These are phyloP conservation scores for Ictalurus punctatus DNA, from an alignment of 2,113 vertebrate genomes.

Conservation along the genomic window DNA sequence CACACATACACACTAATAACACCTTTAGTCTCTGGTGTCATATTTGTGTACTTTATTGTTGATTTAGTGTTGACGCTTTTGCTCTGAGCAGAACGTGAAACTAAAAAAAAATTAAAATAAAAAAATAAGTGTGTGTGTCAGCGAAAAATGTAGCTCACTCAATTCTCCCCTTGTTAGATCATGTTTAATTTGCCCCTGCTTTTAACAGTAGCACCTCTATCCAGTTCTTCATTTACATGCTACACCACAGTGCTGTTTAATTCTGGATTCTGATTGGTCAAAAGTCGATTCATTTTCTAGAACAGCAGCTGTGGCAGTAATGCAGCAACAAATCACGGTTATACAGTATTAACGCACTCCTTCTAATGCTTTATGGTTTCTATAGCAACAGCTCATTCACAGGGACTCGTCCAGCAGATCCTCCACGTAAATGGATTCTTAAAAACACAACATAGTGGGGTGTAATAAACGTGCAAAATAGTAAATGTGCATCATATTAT, in stretches of 20 bases:
- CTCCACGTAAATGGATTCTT: neutral
- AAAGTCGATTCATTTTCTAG: neutral
- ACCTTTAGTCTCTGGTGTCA: neutral
- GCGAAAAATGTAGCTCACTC: neutral
- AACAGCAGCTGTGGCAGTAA: neutral
- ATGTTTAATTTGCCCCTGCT: neutral
- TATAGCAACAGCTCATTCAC: neutral
- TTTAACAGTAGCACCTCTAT: neutral
- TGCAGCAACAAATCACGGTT: neutral
- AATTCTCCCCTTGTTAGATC: neutral
- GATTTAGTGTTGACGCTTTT: neutral
- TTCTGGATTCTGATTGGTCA: neutral
- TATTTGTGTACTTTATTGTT: conserved; percentile 1
- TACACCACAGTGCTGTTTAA: neutral
- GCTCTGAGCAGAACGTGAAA: neutral
- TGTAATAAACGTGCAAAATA: neutral
- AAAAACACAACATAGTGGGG: neutral
- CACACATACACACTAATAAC: neutral
- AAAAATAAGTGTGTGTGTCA: neutral
- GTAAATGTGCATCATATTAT: neutral
- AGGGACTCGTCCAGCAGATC: neutral
- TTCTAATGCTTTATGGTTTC: neutral
- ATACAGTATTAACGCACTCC: neutral
- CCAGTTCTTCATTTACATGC: neutral
- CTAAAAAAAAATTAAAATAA: neutral